Percentiles rank a stretch among this genome's conserved stretches.
Evolutionary conservation across 2,888 invertebrate genomes (phyloP).

Genomic region (Synanthedon formicaeformis): DNA sequence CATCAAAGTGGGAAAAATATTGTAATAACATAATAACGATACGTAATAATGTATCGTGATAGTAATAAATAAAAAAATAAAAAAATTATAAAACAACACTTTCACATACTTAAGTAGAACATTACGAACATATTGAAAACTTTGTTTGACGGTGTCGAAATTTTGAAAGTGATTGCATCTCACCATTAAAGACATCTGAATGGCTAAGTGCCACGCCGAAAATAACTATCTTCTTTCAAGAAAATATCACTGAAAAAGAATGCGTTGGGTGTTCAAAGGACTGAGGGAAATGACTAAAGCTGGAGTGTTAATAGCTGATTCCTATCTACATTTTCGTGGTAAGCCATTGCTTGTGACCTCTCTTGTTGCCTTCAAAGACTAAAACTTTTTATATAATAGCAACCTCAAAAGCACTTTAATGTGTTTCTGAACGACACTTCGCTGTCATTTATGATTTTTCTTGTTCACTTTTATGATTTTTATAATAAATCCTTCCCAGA

Average conservation of each 20-base stretch:
- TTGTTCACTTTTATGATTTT: too few species aligned
- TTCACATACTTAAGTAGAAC: too few species aligned
- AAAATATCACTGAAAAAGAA: constrained; percentile 13
- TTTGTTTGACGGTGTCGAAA: neutral
- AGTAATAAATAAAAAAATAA: too few species aligned
- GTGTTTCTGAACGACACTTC: neutral
- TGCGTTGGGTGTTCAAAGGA: constrained; percentile 24
- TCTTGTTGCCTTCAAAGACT: constrained; percentile 21
- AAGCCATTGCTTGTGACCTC: constrained; percentile 16
- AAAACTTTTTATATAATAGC: constrained; percentile 8
- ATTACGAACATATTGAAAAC: too few species aligned
- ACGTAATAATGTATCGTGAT: too few species aligned
- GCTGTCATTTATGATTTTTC: too few species aligned
- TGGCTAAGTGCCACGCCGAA: constrained; percentile 13
- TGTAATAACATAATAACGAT: too few species aligned
- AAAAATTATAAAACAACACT: too few species aligned
- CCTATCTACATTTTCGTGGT: constrained; percentile 38
- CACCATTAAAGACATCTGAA: neutral
- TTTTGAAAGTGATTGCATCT: neutral
- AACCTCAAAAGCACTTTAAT: constrained; percentile 3
- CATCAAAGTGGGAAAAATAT: too few species aligned
- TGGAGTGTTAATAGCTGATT: constrained; percentile 46
- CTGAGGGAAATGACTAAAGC: constrained; percentile 18
- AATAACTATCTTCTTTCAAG: constrained; percentile 32
- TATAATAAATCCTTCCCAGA: too few species aligned